A percentile compares a stretch with the other conserved stretches of the same genome.
These are phyloP conservation scores for Ceratosolen fusciceps DNA, from an alignment of 1,140 invertebrate species.

Conservation along the genomic window DNA sequence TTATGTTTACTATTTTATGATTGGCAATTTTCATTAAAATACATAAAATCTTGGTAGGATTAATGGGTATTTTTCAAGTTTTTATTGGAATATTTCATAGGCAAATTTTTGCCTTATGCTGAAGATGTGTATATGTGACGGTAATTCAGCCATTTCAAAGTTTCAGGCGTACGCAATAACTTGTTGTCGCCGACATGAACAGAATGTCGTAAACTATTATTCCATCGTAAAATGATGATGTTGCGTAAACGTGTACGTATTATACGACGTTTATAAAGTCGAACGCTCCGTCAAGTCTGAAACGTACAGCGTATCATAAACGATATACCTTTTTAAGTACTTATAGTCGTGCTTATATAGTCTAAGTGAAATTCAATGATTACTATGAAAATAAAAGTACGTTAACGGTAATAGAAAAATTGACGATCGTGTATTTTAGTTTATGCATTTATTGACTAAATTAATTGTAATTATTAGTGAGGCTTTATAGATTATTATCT, in stretches of 20 bases:
- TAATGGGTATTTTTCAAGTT: conserved; percentile 5
- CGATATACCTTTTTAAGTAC: conserved; percentile 37
- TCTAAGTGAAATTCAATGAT: conserved; percentile 30
- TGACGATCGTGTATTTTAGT: no score
- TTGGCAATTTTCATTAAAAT: not conserved
- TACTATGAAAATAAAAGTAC: conserved; percentile 31
- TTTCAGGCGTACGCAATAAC: conserved; percentile 38
- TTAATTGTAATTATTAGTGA: no score
- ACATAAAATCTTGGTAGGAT: not conserved
- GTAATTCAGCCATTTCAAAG: conserved; percentile 40
- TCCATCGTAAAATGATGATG: conserved; percentile 44
- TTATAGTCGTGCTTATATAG: conserved; percentile 32
- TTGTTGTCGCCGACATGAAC: conserved; percentile 42
- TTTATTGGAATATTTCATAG: conserved; percentile 14
- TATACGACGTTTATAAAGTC: conserved; percentile 48
- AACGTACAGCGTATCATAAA: conserved; percentile 32
- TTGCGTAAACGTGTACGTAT: conserved; percentile 41
- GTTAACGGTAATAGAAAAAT: not conserved
- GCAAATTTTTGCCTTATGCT: conserved; percentile 15
- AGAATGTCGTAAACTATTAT: conserved; percentile 46
- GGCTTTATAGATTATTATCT: no score
- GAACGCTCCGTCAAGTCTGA: conserved; percentile 43
- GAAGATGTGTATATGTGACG: conserved; percentile 22
- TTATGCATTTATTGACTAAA: no score
- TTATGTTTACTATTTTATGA: not conserved